Conservation (phyloP, 2,888 invertebrate genomes). For the Strigamia maritima region DNA sequence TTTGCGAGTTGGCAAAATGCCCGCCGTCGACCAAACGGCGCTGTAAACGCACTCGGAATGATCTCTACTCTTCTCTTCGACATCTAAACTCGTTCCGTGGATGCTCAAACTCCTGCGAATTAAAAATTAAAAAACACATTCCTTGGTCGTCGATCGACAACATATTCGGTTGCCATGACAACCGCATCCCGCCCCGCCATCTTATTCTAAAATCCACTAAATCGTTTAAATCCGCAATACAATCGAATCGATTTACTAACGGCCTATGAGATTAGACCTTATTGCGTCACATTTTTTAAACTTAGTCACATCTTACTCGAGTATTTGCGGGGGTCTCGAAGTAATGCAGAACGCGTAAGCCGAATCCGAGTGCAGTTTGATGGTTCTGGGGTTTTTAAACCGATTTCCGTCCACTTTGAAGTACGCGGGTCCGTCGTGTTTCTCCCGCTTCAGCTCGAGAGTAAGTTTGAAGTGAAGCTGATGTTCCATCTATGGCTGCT, state of each 20-base stretch:
- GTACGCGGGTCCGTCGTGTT: conserved; percentile 56
- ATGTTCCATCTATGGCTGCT: conserved; percentile 42
- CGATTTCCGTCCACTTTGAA: conserved; percentile 61
- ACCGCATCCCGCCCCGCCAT: neutral
- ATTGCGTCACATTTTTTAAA: neutral
- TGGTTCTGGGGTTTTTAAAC: conserved; percentile 59
- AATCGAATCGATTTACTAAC: neutral
- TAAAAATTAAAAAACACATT: too few species aligned
- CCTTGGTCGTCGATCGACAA: too few species aligned
- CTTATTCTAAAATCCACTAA: neutral
- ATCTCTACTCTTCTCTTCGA: conserved; percentile 55
- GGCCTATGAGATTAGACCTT: neutral
- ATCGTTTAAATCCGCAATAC: neutral
- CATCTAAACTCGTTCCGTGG: conserved; percentile 52
- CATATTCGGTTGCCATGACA: neutral
- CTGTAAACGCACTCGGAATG: conserved; percentile 57
- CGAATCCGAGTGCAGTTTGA: conserved; percentile 59
- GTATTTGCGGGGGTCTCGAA: conserved; percentile 58
- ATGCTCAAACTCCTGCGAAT: conserved; percentile 46
- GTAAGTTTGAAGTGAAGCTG: conserved; percentile 54
- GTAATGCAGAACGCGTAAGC: conserved; percentile 58
- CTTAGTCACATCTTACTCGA: conserved; percentile 56
- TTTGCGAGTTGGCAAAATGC: conserved; percentile 53
- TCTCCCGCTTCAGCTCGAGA: conserved; percentile 56
- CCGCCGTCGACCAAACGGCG: conserved; percentile 55